Percentiles rank a stretch among this genome's conserved stretches.
Evolutionary conservation across 2,888 invertebrate genomes (phyloP).

Genomic region (Aphidoletes aphidimyza): DNA sequence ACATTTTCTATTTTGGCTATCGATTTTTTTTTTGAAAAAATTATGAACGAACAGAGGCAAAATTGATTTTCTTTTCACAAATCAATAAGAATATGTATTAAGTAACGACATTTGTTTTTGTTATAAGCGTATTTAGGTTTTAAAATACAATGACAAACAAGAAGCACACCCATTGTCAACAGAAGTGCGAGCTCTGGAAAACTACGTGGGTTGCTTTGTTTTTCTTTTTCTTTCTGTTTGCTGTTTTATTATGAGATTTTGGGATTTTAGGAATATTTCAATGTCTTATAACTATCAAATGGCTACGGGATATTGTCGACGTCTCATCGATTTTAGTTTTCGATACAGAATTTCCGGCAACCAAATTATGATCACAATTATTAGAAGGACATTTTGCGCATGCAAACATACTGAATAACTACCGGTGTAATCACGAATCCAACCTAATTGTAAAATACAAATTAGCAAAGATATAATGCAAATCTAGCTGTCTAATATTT

Average conservation of each 20-base stretch:
- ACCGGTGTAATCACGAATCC: constrained; percentile 73
- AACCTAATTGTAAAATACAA: constrained; percentile 66
- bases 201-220: no score
- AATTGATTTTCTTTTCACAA: not conserved
- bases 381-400: constrained; percentile 70
- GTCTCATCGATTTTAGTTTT: constrained; percentile 62
- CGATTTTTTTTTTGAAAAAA: not conserved
- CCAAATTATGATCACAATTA: constrained; percentile 71
- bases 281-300: constrained; percentile 41
- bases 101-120: not conserved
- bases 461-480: constrained; percentile 47
- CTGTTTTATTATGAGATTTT: not conserved
- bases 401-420: constrained; percentile 75
- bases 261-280: not conserved
- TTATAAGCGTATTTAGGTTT: constrained; percentile 26
- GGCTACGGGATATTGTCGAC: not conserved
- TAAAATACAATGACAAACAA: not conserved
- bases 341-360: constrained; percentile 70
- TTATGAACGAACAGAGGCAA: not conserved
- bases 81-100: not conserved
- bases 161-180: not conserved
- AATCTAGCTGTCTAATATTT: not conserved
- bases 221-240: not conserved
- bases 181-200: not conserved
- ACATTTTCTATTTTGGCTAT: not conserved